Evolutionary conservation across 1,140 invertebrate genomes (phyloP), one percentile per base, ranked within the genome.

Genomic region (Musca domestica): DNA sequence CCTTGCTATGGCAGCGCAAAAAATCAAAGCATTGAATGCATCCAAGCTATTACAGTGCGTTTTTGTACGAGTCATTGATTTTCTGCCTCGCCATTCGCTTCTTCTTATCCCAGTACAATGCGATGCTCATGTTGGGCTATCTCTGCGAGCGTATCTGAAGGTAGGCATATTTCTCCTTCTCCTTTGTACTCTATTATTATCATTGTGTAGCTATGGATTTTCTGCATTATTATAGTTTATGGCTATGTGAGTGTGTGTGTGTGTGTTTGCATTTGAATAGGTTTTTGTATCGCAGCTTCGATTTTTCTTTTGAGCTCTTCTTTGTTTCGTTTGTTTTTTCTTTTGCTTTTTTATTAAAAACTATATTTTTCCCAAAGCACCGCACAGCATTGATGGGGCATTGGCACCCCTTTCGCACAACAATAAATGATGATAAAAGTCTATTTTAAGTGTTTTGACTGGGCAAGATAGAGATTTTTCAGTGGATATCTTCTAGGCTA

Each of bases 381-480:
- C 3, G 10, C 34, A 2, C 5, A 41, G 34, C 34, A 41, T 41
- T 41, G 34, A 41, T 41, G 10, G 34, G 4, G 10, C 34, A 41
- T 41, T 41, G 34, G 34, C 34, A 41, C 34, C 34, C 34, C 34
- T 41, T 41, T 41, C 12, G 34, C 34, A 5, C 34, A 41, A 41
- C 34, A 5, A 41, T 41, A 41, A 41, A 17, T 34, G 30, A 17
- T 41, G 56, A 61, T 61, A 61, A 61, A 61, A 30, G 56, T 34
- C 56, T 61, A 61, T 61, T 61, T 61, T 61, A 61, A 61, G 56
- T 61, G 56, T 30, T 61, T 61, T 20, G 34, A 30, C 19, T 23
- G 10, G 9, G 25, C n/a, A 27, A 27, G 27, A 61, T 61, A 61
- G 56, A 20, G 56, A 41, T 61, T 61, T 58, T 61, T 58, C 54